These are phyloP conservation scores for Gisinianus flammeolus DNA, from an alignment of 2,888 invertebrate genomes.

Conservation along the genomic window DNA sequence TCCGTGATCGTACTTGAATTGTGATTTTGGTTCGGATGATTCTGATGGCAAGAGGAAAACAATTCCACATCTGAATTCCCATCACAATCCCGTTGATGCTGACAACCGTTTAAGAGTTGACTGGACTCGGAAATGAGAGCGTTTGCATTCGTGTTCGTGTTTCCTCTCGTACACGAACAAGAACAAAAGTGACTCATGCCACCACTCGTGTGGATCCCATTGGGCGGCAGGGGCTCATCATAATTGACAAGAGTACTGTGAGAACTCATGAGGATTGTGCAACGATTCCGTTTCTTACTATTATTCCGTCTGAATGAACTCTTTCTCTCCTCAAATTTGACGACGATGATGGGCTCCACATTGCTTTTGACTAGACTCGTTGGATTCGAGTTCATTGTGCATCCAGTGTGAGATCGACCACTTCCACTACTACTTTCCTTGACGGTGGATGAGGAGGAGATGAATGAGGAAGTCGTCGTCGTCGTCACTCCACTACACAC, in stretches of 20 bases:
- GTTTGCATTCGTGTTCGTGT: background rate
- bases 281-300: conserved; percentile 42
- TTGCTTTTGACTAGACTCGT: background rate
- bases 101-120: background rate
- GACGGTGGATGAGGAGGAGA: background rate
- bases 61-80: background rate
- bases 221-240: background rate
- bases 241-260: background rate
- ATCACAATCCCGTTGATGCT: background rate
- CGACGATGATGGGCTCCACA: conserved; percentile 54
- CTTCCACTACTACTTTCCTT: background rate
- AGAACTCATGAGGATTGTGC: conserved; percentile 51
- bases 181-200: background rate
- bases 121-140: background rate
- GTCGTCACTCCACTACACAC: background rate
- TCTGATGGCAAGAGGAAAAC: background rate
- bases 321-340: conserved; percentile 53
- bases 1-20: no score
- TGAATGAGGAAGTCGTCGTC: background rate
- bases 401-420: no score
- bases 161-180: background rate
- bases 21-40: no score
- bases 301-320: background rate
- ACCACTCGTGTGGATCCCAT: conserved; percentile 3
- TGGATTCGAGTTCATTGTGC: background rate